These are phyloP conservation scores for Caligus rogercresseyi DNA, from an alignment of 1,140 invertebrate genomes.

Conservation along the genomic window DNA sequence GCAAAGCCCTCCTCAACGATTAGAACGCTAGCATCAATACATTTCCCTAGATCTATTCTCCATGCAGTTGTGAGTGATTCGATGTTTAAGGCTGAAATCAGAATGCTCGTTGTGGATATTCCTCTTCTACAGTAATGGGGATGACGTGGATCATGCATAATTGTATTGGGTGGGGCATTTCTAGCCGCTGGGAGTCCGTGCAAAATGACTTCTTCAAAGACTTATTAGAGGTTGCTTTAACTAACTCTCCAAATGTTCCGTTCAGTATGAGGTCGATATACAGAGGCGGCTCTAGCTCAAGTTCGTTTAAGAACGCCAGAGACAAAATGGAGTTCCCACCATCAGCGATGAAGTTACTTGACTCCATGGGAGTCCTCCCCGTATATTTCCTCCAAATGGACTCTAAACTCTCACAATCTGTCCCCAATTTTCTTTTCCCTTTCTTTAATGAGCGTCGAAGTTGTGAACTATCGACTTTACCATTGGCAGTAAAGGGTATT, in stretches of 20 bases:
- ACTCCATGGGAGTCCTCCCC: not conserved
- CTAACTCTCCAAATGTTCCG: not conserved
- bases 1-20: not conserved
- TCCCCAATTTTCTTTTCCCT: too few species aligned
- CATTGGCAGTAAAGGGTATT: not conserved
- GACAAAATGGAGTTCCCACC: slow-evolving; percentile 5
- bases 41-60: slow-evolving; percentile 12
- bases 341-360: not conserved
- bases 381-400: not conserved
- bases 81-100: too few species aligned
- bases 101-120: not conserved
- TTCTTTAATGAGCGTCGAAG: not conserved
- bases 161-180: too few species aligned
- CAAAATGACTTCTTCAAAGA: too few species aligned
- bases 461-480: slow-evolving; percentile 4
- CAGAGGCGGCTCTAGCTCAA: not conserved
- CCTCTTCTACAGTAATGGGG: not conserved
- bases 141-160: too few species aligned
- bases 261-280: not conserved
- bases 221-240: too few species aligned
- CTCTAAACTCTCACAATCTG: not conserved
- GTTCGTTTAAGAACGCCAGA: not conserved
- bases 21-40: slow-evolving; percentile 6
- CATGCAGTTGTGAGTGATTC: not conserved
- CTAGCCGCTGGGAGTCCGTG: too few species aligned